phyloP scores from a whole-genome alignment of 2,888 invertebrate genomes.

The Acanthosepion esculentum region DNA sequence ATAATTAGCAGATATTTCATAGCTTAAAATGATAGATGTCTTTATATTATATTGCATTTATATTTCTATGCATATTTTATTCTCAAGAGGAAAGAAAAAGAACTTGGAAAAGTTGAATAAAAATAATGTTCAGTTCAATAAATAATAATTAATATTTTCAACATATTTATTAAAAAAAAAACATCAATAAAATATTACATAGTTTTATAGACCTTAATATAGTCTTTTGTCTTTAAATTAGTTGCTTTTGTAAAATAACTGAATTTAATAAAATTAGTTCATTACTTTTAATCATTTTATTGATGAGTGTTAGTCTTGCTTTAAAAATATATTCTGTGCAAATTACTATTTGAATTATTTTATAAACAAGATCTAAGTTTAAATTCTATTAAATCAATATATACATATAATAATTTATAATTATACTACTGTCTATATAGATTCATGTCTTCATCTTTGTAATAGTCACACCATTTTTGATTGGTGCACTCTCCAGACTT shows the following conservation, averaged over 20 bases:
- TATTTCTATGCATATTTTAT: no score
- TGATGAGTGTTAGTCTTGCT: neutral
- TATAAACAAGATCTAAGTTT: neutral
- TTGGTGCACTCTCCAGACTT: neutral
- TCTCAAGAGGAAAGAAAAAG: no score
- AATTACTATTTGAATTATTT: neutral
- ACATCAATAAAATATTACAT: no score
- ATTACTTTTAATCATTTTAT: neutral
- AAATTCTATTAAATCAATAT: neutral
- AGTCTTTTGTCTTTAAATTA: no score
- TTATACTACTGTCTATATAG: neutral
- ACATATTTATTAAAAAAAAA: no score
- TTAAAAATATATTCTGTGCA: neutral
- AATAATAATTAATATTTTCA: no score
- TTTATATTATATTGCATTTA: no score
- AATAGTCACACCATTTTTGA: neutral
- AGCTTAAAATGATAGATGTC: no score
- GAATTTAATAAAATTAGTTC: neutral
- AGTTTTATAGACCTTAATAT: no score
- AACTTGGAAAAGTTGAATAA: no score
- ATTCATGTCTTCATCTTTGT: neutral
- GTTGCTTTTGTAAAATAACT: neutral
- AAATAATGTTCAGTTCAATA: no score
- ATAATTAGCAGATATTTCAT: no score
- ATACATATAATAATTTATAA: neutral